These are phyloP conservation scores for Aphelenchoides fujianensis DNA, from an alignment of 1,140 invertebrate genomes.

Conservation along the genomic window DNA sequence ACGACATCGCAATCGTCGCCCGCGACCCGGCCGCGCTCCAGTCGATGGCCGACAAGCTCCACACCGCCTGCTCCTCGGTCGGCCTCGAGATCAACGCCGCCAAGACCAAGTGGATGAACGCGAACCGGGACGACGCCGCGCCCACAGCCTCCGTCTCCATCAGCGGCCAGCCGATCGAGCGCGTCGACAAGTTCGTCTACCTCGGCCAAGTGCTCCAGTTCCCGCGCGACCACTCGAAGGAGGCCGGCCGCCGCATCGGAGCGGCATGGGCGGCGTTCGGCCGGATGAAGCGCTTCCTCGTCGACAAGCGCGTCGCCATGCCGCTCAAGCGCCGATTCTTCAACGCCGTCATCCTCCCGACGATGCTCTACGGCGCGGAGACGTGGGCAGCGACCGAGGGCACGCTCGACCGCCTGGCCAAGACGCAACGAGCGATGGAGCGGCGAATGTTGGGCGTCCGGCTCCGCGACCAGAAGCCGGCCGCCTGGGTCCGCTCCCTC, in stretches of 20 bases:
- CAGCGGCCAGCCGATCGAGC: background rate
- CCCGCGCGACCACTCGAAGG: background rate
- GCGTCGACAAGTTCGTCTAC: background rate
- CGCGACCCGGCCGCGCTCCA: background rate
- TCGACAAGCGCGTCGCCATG: background rate
- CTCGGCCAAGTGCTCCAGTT: background rate
- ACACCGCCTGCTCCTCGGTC: background rate
- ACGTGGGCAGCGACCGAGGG: slow-evolving; percentile 18
- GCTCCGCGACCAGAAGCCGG: slow-evolving; percentile 1
- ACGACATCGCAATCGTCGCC: slow-evolving; percentile 15
- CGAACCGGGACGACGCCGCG: background rate
- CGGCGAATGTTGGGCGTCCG: slow-evolving; percentile 17
- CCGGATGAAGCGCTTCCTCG: slow-evolving; percentile 2
- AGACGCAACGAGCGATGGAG: slow-evolving; percentile 11
- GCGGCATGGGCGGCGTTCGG: background rate
- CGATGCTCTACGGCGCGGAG: slow-evolving; percentile 10
- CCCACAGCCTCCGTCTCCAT: background rate
- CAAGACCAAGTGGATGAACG: slow-evolving; percentile 17
- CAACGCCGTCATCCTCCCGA: slow-evolving; percentile 8
- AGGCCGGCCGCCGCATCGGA: background rate
- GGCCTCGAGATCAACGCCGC: slow-evolving; percentile 15
- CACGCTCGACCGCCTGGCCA: background rate
- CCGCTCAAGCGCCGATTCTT: slow-evolving; percentile 8
- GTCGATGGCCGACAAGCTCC: background rate
- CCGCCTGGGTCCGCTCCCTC: background rate